These are phyloP conservation scores for Drosophila borborema DNA, from an alignment of 2,888 invertebrate species.

Conservation along the genomic window DNA sequence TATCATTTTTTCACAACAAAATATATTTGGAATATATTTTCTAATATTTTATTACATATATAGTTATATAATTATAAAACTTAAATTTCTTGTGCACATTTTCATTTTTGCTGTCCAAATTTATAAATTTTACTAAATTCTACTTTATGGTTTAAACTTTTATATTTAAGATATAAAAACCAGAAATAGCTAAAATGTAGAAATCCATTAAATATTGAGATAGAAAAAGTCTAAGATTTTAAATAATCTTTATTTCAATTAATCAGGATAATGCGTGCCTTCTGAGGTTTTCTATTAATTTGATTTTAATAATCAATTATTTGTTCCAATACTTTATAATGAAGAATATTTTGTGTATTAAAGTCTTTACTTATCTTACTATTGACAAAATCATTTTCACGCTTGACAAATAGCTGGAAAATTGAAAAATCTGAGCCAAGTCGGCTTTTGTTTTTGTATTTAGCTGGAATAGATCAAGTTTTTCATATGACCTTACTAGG, in stretches of 20 bases:
- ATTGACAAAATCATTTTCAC: neutral
- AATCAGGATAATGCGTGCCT: too few species aligned
- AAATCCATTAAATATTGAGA: too few species aligned
- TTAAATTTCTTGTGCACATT: neutral
- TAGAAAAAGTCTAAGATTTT: too few species aligned
- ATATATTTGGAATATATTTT: neutral
- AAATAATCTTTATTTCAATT: too few species aligned
- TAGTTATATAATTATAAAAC: neutral
- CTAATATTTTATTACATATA: neutral
- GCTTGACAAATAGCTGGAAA: constrained; percentile 5
- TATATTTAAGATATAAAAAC: too few species aligned
- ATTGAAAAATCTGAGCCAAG: neutral
- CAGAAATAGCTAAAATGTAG: too few species aligned
- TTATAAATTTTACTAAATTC: too few species aligned
- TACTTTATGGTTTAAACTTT: too few species aligned
- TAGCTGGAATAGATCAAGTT: neutral
- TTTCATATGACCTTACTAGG: neutral
- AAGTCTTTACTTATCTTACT: too few species aligned
- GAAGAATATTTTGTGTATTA: too few species aligned
- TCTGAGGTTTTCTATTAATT: neutral
- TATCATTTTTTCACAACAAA: too few species aligned
- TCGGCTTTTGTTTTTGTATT: neutral
- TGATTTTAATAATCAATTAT: neutral
- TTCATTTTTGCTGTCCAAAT: too few species aligned
- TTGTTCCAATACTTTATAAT: neutral